Percentiles rank a stretch among this genome's conserved stretches.
Evolutionary conservation across 2,797 vertebrate species (phyloP).

Genomic region (Neopelma chrysocephalum): DNA sequence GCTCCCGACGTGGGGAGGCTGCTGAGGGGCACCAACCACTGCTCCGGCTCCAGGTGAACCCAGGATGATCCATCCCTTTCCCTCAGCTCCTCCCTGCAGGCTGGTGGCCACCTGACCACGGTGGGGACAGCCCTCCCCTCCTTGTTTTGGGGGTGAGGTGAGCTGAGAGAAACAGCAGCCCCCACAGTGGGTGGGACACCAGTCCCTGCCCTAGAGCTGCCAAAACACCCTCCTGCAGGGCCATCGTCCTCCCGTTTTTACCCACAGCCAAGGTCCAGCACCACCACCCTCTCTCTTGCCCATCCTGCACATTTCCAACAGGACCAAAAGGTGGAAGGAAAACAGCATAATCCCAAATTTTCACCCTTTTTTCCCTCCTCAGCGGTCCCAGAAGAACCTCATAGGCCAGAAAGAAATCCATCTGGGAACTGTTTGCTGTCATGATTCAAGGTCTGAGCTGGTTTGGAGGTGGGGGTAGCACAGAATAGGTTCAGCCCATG

Average conservation of each 20-base stretch:
- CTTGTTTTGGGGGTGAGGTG: fast-evolving
- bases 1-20: neutral
- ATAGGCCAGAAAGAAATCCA: fast-evolving
- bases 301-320: fast-evolving
- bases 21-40: neutral
- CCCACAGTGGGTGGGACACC: neutral
- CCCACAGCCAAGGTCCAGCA: neutral
- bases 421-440: neutral
- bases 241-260: fast-evolving
- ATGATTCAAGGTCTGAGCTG: neutral
- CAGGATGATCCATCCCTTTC: neutral
- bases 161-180: fast-evolving
- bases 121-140: neutral
- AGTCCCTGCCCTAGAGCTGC: neutral
- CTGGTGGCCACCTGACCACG: fast-evolving
- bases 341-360: fast-evolving
- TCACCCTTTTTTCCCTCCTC: neutral
- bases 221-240: fast-evolving
- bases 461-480: neutral
- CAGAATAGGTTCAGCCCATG: fast-evolving
- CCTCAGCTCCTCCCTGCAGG: neutral
- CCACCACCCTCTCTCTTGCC: neutral
- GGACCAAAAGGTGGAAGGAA: neutral
- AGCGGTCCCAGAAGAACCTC: neutral
- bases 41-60: neutral